Percentiles rank a stretch among this genome's conserved stretches.
Conservation (phyloP, 2,797 vertebrate species). For the Myotis vivesi region DNA sequence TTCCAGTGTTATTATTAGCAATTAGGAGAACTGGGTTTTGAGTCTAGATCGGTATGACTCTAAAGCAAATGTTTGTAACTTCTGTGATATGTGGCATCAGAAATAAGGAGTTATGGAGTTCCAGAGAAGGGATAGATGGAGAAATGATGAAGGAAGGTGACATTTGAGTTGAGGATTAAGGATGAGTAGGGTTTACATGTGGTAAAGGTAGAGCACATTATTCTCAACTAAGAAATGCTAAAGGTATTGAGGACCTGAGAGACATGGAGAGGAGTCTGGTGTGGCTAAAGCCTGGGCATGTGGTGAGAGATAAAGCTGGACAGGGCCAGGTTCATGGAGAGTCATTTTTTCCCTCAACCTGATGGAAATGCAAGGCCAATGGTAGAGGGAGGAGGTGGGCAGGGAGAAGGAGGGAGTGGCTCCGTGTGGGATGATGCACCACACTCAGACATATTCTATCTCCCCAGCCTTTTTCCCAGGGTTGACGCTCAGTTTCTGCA, state of each 20-base stretch:
- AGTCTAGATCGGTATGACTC: neutral
- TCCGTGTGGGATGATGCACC: neutral
- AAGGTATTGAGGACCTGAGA: neutral
- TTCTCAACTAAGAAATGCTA: neutral
- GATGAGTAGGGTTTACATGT: neutral
- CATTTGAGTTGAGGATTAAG: neutral
- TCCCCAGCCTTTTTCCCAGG: neutral
- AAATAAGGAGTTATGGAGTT: neutral
- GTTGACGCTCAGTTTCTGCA: neutral
- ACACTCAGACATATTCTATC: too few relatives aligned
- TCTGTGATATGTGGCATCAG: neutral
- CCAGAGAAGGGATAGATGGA: neutral
- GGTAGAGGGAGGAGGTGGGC: rapidly evolving
- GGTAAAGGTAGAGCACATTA: neutral
- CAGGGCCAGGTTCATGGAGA: neutral
- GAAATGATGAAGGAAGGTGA: neutral
- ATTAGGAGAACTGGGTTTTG: neutral
- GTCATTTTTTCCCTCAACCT: neutral
- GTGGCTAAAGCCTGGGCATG: neutral
- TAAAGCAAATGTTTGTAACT: neutral
- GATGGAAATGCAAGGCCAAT: neutral
- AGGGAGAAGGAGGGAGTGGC: neutral
- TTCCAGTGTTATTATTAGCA: neutral
- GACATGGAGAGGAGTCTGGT: too few relatives aligned
- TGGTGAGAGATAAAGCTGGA: neutral